Percentiles rank a stretch among this genome's conserved stretches.
Evolutionary conservation across 2,797 vertebrate species (phyloP).

Genomic region (Catostomus latipinnis): DNA sequence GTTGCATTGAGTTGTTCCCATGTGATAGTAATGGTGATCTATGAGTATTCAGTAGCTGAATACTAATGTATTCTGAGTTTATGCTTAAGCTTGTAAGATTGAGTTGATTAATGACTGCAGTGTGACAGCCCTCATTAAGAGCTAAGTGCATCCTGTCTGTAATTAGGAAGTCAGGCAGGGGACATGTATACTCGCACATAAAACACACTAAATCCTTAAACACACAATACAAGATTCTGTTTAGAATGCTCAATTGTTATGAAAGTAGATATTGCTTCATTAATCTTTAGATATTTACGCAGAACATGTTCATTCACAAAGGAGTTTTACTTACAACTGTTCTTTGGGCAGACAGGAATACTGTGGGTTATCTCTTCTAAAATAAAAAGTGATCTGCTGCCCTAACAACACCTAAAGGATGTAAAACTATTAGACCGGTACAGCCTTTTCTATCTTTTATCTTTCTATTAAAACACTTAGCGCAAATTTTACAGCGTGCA

Average conservation of each 20-base stretch:
- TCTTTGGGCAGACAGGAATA: too few relatives aligned
- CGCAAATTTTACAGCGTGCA: too few relatives aligned
- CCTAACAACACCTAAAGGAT: too few relatives aligned
- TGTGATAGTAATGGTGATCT: slow-evolving; percentile 37
- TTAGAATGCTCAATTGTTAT: background rate
- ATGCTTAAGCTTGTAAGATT: background rate
- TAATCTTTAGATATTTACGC: background rate
- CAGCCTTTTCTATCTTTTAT: too few relatives aligned
- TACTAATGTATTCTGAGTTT: slow-evolving; percentile 9
- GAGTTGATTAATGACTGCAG: slow-evolving; percentile 20
- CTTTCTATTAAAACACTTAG: too few relatives aligned
- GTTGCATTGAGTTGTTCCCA: background rate
- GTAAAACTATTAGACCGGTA: too few relatives aligned
- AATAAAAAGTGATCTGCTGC: too few relatives aligned
- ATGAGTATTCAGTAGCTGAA: slow-evolving; percentile 22
- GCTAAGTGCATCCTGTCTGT: slow-evolving; percentile 21
- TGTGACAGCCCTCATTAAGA: slow-evolving; percentile 38
- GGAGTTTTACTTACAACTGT: too few relatives aligned
- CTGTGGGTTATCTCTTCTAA: too few relatives aligned
- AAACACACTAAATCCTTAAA: slow-evolving; percentile 5
- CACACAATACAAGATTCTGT: background rate
- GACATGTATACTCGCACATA: background rate
- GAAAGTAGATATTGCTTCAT: background rate
- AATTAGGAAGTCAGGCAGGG: slow-evolving; percentile 17
- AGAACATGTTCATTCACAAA: too few relatives aligned